Base-by-base conservation (phyloP, 2,797 vertebrate species). In the Sebastes oblongus region DNA sequence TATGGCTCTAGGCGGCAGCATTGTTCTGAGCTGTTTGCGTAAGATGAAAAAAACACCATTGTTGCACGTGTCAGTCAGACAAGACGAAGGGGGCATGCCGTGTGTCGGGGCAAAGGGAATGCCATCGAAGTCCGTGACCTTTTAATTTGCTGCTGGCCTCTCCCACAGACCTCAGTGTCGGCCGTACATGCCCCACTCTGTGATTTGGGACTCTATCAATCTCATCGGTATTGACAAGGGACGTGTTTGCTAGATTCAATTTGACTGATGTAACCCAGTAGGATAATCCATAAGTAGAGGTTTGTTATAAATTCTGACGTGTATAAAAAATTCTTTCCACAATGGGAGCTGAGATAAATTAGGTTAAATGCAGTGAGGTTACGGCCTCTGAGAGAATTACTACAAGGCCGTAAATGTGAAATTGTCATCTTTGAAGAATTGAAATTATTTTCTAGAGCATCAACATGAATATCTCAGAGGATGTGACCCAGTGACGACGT, bases 21-120 rank as follows among this genome's bases (percentile, higher is more conserved):
- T 95, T 96, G 95, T 95, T 34, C 91, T 94, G 84, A 76, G 84
- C 82, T 87, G 78, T 92, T 88, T 87, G 83, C 52, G 81, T 74
- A 77, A 74, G 87, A 86, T 55, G 56, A 59, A 77, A 83, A 82
- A 85, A 80, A 74, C 39, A 12, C 80, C 89, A 93, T 95, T 95
- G 93, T 94, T 92, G 87, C 92, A 87, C 87, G 88, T 93, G 91
- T 91, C 91, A 84, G 72, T 84, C 77, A 86, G 91, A 92, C 79
- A 62, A 90, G 88, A 89, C 77, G 34, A 36, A 82, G 84, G 87
- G 90, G 93, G 24, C 24, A 36, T 27, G 36, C 39, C 73, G 89
- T 92, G 92, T 91, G 91, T 91, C 87, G 55, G 72, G 32, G 83
- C 81, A 86, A 88, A 87, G 89, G 82, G 87, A 91, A 81, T 77